These are phyloP conservation scores for Pseudolycoriella hygida DNA, from an alignment of 2,888 invertebrate genomes.

Conservation along the genomic window DNA sequence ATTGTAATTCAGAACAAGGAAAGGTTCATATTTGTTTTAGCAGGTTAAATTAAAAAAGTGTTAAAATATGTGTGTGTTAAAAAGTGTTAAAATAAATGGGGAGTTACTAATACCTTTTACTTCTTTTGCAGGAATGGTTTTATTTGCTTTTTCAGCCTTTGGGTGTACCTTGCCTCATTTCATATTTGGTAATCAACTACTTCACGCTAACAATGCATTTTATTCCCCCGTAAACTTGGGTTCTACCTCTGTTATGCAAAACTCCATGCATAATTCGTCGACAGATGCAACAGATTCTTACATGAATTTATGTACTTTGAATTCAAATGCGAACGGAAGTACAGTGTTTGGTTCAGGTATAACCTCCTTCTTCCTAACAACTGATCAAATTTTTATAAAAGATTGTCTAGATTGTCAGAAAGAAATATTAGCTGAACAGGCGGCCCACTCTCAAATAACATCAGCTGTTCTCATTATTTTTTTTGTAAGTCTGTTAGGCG, in stretches of 20 bases:
- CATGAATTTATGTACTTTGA: background rate
- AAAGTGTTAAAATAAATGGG: too few species aligned
- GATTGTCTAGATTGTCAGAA: slow-evolving; percentile 36
- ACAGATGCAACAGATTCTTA: background rate
- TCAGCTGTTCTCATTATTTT: slow-evolving; percentile 73
- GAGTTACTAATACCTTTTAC: background rate
- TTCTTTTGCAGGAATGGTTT: slow-evolving; percentile 39
- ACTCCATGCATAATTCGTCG: slow-evolving; percentile 10
- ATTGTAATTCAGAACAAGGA: too few species aligned
- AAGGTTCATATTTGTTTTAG: too few species aligned
- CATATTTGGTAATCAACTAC: slow-evolving; percentile 59
- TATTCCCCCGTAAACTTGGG: slow-evolving; percentile 9
- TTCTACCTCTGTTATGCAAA: slow-evolving; percentile 16
- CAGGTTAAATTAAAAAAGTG: too few species aligned
- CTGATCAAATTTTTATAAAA: too few species aligned
- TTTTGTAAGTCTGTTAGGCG: slow-evolving; percentile 70
- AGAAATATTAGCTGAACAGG: slow-evolving; percentile 42
- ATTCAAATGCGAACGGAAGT: slow-evolving; percentile 22
- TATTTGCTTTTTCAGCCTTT: slow-evolving; percentile 71
- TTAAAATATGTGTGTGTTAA: too few species aligned
- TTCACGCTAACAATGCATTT: slow-evolving; percentile 22
- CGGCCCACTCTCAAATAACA: slow-evolving; percentile 56
- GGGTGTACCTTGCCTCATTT: slow-evolving; percentile 79
- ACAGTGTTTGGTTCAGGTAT: too few species aligned
- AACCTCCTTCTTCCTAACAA: too few species aligned